Conservation (phyloP, 2,888 invertebrate genomes). For the Epirrita christyi region DNA sequence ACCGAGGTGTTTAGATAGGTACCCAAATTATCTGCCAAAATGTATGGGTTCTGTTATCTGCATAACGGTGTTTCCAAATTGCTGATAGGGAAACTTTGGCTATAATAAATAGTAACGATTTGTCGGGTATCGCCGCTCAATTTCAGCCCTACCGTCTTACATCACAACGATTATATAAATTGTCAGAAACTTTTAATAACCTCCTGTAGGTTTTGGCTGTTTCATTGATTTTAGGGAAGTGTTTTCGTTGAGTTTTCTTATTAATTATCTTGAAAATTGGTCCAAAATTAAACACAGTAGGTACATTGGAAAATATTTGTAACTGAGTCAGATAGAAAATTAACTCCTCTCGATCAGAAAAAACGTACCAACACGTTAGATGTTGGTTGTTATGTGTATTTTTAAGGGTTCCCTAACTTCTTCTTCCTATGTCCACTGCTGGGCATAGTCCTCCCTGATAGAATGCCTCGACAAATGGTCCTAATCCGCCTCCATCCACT, state of each 20-base stretch:
- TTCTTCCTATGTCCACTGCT: no score
- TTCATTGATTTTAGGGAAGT: constrained; percentile 32
- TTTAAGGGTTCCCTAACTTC: no score
- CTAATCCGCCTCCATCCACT: no score
- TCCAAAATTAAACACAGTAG: constrained; percentile 4
- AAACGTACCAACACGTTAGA: no score
- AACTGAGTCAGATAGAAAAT: background rate
- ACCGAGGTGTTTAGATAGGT: constrained; percentile 32
- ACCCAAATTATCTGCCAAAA: constrained; percentile 38
- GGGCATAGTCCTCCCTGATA: no score
- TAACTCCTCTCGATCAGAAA: no score
- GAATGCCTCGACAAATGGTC: no score
- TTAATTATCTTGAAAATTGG: constrained; percentile 25
- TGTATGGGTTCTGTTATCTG: constrained; percentile 56
- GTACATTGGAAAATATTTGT: background rate
- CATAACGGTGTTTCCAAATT: constrained; percentile 68
- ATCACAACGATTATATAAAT: constrained; percentile 36
- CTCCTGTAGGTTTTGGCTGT: constrained; percentile 20
- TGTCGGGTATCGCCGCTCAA: constrained; percentile 52
- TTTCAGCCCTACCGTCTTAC: constrained; percentile 48
- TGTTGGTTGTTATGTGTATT: no score
- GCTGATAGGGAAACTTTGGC: constrained; percentile 71
- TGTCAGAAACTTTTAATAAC: constrained; percentile 47
- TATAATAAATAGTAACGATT: constrained; percentile 71
- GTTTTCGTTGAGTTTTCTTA: constrained; percentile 23